Conservation (phyloP, 35 echinoderm and acorn worm genomes). For the Diadema setosum region DNA sequence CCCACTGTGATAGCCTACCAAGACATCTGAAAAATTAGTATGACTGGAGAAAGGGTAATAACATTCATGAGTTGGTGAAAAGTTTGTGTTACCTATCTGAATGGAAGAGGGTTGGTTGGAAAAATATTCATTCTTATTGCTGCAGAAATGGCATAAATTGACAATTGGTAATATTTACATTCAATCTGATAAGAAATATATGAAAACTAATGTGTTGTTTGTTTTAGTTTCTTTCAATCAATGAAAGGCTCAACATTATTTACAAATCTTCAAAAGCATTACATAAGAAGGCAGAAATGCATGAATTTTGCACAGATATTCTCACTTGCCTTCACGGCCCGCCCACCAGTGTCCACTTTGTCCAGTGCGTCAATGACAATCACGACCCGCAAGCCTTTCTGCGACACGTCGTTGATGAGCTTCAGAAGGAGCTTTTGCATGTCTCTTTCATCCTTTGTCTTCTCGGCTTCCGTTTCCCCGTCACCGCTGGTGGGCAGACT, state of each 20-base stretch:
- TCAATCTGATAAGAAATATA: too few relatives aligned
- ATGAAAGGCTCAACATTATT: neutral
- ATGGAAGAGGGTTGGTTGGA: too few relatives aligned
- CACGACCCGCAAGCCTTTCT: neutral
- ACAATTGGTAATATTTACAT: too few relatives aligned
- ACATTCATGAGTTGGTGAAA: too few relatives aligned
- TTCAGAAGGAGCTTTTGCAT: conserved; percentile 2
- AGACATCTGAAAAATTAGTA: too few relatives aligned
- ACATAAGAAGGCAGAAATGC: neutral
- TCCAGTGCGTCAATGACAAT: conserved; percentile 65
- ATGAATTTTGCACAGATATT: neutral
- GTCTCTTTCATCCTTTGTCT: conserved; percentile 4
- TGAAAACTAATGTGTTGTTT: too few relatives aligned
- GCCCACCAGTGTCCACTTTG: conserved; percentile 37
- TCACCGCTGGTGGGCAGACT: neutral
- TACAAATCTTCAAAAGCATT: neutral
- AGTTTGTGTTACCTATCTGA: too few relatives aligned
- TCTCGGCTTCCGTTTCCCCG: neutral
- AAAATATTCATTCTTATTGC: too few relatives aligned
- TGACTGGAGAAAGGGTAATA: too few relatives aligned
- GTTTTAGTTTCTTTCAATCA: too few relatives aligned
- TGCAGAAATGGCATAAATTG: too few relatives aligned
- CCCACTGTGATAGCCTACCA: too few relatives aligned
- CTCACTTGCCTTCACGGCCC: conserved; percentile 19
- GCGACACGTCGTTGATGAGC: conserved; percentile 18